Conservation (phyloP, 1,140 invertebrate genomes). For the Conopomorpha cramerella region DNA sequence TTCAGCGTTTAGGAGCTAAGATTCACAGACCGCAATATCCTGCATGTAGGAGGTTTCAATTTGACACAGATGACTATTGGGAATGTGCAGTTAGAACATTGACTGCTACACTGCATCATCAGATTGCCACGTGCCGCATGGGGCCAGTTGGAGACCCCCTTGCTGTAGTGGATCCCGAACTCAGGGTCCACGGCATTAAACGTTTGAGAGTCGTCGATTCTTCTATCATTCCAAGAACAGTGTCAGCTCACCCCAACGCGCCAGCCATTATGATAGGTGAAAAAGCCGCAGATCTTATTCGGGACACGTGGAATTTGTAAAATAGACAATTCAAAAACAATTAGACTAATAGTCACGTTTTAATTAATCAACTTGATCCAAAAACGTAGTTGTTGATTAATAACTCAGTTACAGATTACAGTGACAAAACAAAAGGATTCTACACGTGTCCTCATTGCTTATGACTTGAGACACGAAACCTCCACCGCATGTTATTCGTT, state of each 20-base stretch:
- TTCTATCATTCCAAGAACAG: conserved; percentile 73
- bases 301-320: conserved; percentile 45
- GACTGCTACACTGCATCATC: conserved; percentile 31
- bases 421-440: too few relatives aligned
- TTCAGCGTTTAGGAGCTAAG: conserved; percentile 72
- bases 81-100: conserved; percentile 68
- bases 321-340: too few relatives aligned
- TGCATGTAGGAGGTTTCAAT: conserved; percentile 66
- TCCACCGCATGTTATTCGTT: too few relatives aligned
- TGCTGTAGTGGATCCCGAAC: conserved; percentile 44
- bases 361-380: too few relatives aligned
- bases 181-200: conserved; percentile 28
- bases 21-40: conserved; percentile 73
- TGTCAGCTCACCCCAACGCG: conserved; percentile 78
- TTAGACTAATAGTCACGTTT: too few relatives aligned
- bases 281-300: conserved; percentile 79
- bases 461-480: too few relatives aligned
- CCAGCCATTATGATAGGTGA: conserved; percentile 83
- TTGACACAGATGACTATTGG: conserved; percentile 77
- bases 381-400: too few relatives aligned
- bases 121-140: conserved; percentile 60
- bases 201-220: conserved; percentile 34
- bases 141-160: conserved; percentile 29
- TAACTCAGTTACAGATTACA: too few relatives aligned
- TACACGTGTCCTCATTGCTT: too few relatives aligned